Base-by-base conservation (phyloP, 2,797 vertebrate genomes). In the Manis pentadactyla region DNA sequence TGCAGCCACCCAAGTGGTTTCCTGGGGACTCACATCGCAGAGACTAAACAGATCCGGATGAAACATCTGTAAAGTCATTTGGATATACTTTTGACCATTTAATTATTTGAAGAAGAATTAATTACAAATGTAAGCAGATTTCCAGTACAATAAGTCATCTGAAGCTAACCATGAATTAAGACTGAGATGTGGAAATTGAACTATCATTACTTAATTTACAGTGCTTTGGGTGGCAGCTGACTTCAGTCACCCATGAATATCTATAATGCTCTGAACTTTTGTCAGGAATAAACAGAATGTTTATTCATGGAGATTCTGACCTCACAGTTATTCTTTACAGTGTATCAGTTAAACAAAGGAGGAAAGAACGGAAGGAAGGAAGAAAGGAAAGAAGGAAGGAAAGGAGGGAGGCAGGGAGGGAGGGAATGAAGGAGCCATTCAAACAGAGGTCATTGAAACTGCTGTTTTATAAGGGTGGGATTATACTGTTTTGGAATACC, bases 201-300 rank as follows among this genome's bases (percentile, higher is more conserved):
- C 39, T 71, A 29, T 55, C 37, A 79, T 93, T 83, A 93, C 57
- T 94, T 81, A 83, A 87, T 90, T 90, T 93, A 88, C 79, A n/a
- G 87, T 3, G 29, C 8, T 75, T 79, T 89, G 21, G 59, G 27
- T 87, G 29, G 14, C 2, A 64, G 11, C 34, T 74, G 21, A 57
- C 23, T 78, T 88, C 55, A 85, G 11, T 90, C 92, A 84, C 23
- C 19, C 68, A 55, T 55, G 25, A 49, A 91, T 77, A 77, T 61
- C 46, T 73, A 39, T 55, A 90, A 87, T 49, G 49, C 23, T 53
- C 31, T 68, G 77, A 73, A 37, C 9, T 49, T 77, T 87, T 77
- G 5, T 53, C 63, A 71, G 34, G 25, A 17, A 37, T 42, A 73
- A 71, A 34, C n/a, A 94, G 39, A 34, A 68, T 39, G 39, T 85